Conservation (phyloP, 1,140 invertebrate species). For the Medauroidea extradentata region DNA sequence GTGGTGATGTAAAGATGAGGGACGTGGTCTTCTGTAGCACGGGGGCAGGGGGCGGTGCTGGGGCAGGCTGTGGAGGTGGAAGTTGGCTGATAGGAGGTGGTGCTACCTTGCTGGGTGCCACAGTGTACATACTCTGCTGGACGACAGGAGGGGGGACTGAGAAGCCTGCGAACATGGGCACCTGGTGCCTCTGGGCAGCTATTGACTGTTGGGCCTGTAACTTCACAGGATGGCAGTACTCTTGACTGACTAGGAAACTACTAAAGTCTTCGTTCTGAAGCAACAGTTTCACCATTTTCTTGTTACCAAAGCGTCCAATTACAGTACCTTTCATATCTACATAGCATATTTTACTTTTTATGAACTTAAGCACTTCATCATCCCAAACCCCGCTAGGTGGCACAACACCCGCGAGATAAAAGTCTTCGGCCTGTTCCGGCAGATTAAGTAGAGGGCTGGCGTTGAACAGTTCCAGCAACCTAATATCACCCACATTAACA, state of each 20-base stretch:
- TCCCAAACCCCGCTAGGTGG: conserved; percentile 48
- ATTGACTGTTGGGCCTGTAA: conserved; percentile 9
- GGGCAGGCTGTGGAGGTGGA: not conserved
- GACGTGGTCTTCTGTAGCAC: not conserved
- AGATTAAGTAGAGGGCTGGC: conserved; percentile 42
- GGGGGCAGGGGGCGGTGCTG: not conserved
- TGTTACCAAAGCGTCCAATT: conserved; percentile 33
- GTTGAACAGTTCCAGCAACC: conserved; percentile 49
- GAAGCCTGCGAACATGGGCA: not conserved
- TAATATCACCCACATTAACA: conserved; percentile 49
- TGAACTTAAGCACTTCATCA: conserved; percentile 42
- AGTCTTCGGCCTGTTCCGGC: conserved; percentile 52
- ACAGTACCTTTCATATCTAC: conserved; percentile 44
- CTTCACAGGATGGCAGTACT: conserved; percentile 19
- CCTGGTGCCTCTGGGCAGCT: not conserved
- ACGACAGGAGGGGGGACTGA: not conserved
- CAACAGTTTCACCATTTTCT: conserved; percentile 28
- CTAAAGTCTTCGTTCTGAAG: conserved; percentile 35
- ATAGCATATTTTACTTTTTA: conserved; percentile 47
- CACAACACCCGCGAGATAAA: conserved; percentile 50
- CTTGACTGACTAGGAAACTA: conserved; percentile 25
- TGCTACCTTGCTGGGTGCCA: not conserved
- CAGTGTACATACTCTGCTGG: not conserved
- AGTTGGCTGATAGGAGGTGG: not conserved
- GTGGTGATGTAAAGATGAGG: conserved; percentile 36